phyloP scores from a whole-genome alignment of 2,888 invertebrate genomes.

The Drosophila anceps region DNA sequence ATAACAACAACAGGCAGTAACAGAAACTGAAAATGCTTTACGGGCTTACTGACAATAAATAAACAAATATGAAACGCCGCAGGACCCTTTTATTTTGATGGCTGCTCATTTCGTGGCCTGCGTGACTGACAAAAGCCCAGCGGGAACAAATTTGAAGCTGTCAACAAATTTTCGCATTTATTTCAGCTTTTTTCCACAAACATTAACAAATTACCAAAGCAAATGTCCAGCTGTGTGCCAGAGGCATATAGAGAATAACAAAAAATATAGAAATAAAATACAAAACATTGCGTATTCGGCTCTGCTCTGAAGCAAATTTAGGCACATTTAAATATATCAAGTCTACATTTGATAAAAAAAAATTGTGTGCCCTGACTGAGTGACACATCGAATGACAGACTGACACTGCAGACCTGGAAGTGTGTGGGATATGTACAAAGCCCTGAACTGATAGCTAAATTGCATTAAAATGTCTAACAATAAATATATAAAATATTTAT shows the following conservation, averaged over 20 bases:
- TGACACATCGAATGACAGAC: background rate
- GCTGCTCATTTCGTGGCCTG: constrained; percentile 37
- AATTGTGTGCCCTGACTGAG: background rate
- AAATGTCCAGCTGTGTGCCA: constrained; percentile 31
- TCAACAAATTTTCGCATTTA: constrained; percentile 74
- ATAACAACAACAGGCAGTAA: background rate
- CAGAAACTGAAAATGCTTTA: constrained; percentile 17
- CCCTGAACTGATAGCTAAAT: no score
- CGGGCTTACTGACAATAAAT: constrained; percentile 61
- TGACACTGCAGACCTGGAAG: background rate
- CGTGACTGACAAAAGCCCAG: constrained; percentile 64
- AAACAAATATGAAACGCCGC: constrained; percentile 67
- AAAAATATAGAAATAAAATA: background rate
- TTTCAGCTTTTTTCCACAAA: constrained; percentile 33
- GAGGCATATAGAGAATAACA: background rate
- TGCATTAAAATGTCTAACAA: background rate
- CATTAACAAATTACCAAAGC: constrained; percentile 31
- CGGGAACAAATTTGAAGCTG: constrained; percentile 63
- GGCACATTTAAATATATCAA: background rate
- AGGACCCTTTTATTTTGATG: constrained; percentile 61
- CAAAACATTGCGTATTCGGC: background rate
- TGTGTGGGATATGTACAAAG: background rate
- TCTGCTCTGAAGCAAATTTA: background rate
- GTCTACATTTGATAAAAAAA: background rate
- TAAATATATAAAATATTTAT: background rate